Base-by-base conservation (phyloP, 2,797 vertebrate genomes). In the Urocyon cinereoargenteus region DNA sequence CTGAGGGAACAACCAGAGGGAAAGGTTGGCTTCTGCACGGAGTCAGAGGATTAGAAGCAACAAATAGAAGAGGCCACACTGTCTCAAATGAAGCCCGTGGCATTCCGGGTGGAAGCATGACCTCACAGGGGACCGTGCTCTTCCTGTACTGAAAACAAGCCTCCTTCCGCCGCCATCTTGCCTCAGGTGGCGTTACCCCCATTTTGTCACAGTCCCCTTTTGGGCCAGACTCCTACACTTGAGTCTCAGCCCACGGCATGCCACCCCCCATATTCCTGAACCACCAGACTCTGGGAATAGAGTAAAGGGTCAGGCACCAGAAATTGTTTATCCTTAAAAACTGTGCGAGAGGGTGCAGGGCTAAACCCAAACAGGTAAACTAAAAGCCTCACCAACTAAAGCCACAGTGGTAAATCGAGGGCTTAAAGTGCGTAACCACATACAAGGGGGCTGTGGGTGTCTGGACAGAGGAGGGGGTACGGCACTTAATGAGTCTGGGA, bases 321-420 rank as follows among this genome's bases (percentile, higher is more conserved):
- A 75, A 75, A 34, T 40, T 0, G 0, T 55, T 73, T 19, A 45
- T 53, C 49, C 45, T 92, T 21, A 70, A 82, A 94, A 91, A 36
- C n/a, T 26, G 15, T 64, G 15, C 57, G 18, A 26, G 55, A 84
- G 40, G 34, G 45, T 84, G 85, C 11, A 21, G 53, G 57, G 51
- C 31, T 86, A 49, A 70, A 73, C 61, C 14, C 61, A 45, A 55
- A 31, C 8, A 4, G 0, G 2, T 24, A 45, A 57, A 22, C 59
- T 12, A 22, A 0, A 11, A 68, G 31, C 28, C 22, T 28, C 28
- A 7, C 1, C 0, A 19, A 31, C 57, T 7, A 51, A 64, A 34
- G 11, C 16, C 62, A 16, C 0, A 9, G 14, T 21, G 6, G 66
- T 28, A 45, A 62, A 59, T 22, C 28, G 26, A 2, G 0, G 0